Evolutionary conservation across 2,888 invertebrate species (phyloP), one percentile per base, ranked within the genome.

Genomic region (Pseudococcus jackbeardsleyi): DNA sequence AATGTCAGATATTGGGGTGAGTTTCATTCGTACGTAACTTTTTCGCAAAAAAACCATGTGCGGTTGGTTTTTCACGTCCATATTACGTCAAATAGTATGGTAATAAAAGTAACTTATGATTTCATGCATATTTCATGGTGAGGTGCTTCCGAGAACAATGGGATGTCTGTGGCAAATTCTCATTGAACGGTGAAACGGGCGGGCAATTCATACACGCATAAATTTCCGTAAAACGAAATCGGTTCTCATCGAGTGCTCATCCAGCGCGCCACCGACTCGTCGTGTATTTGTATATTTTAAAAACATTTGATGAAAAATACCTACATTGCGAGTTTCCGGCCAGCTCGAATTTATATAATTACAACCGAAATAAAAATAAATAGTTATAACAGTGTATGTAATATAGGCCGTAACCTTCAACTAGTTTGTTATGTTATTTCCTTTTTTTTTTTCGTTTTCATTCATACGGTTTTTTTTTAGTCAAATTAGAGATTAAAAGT

Each of bases 361-460:
- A 85, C 59, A 42, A 85, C 42, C 54, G 42, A 85, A 85, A 85
- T 85, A 42, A 42, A 85, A 42, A 85, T 54, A 84, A 50, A 59
- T 84, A 85, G 33, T 54, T n/a, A 33, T 48, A 48, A 50, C 26
- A 12, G 22, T 64, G 22, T 64, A 64, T 12, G 64, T 64, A 11
- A 85, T 85, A 42, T 85, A 85, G 85, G 85, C 48, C 85, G 64
- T 85, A 85, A 85, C 85, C 85, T 85, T 85, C 85, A 85, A 85
- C 85, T 85, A 54, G 85, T 85, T n/a, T 85, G 59, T 64, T 64
- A 64, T 12, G 64, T 59, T 85, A 42, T 54, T 85, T 85, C 85
- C 85, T 85, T 59, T 85, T 84, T 42, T 39, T 42, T 42, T 85
- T 85, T 50, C 59, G 3, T 59, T 64, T 85, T 85, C 85, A 85